Percentiles rank a stretch among this genome's conserved stretches.
Conservation (phyloP, 2,888 invertebrate genomes). For the Seira ritae region DNA sequence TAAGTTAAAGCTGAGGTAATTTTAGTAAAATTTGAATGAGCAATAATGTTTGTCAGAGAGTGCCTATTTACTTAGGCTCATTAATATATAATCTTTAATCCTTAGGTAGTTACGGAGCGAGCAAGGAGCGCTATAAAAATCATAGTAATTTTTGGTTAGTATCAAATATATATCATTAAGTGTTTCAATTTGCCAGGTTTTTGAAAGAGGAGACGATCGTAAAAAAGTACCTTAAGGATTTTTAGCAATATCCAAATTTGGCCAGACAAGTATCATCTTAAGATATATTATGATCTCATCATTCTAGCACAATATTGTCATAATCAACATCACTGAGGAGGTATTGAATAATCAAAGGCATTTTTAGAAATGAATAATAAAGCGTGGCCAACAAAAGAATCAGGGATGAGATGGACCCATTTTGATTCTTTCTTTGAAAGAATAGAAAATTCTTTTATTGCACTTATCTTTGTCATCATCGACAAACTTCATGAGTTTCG, state of each 20-base stretch:
- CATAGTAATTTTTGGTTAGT: not conserved
- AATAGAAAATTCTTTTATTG: too few species aligned
- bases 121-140: too few species aligned
- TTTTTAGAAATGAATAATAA: too few species aligned
- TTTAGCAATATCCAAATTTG: not conserved
- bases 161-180: too few species aligned
- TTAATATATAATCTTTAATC: not conserved
- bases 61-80: not conserved
- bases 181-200: not conserved
- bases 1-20: not conserved
- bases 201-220: not conserved
- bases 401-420: too few species aligned
- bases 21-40: not conserved
- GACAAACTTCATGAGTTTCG: too few species aligned
- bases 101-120: too few species aligned
- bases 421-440: too few species aligned
- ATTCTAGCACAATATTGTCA: not conserved
- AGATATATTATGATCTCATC: not conserved
- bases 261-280: not conserved
- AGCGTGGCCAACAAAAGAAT: too few species aligned
- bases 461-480: too few species aligned
- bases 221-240: not conserved
- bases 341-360: too few species aligned
- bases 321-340: too few species aligned
- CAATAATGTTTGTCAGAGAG: not conserved